phyloP scores from a whole-genome alignment of 1,140 invertebrate species.

The Venustaconcha ellipsiformis region DNA sequence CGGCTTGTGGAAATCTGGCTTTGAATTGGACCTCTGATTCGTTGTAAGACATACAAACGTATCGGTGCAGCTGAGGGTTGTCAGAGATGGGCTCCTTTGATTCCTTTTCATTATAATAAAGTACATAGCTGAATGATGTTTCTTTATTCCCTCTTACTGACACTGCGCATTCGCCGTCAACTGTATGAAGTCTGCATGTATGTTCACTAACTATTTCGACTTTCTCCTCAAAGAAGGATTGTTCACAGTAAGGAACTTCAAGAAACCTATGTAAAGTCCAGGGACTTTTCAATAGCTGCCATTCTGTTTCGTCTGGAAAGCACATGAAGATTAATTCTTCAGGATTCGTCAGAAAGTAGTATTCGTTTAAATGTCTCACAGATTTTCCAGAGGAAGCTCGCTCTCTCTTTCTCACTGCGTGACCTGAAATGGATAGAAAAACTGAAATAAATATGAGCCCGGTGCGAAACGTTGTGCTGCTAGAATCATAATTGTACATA shows the following conservation, averaged over 20 bases:
- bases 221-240: conserved; percentile 22
- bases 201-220: conserved; percentile 23
- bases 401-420: conserved; percentile 30
- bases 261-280: conserved; percentile 39
- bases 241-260: conserved; percentile 21
- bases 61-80: conserved; percentile 17
- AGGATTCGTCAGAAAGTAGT: conserved; percentile 56
- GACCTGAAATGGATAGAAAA: conserved; percentile 1
- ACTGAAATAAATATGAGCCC: too few species aligned
- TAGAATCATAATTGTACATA: too few species aligned
- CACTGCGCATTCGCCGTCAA: background rate
- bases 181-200: conserved; percentile 3
- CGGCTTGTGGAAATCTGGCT: conserved; percentile 19
- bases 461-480: too few species aligned
- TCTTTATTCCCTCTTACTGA: too few species aligned
- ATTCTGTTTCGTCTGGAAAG: conserved; percentile 38
- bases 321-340: conserved; percentile 46
- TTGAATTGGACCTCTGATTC: conserved; percentile 8
- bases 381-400: conserved; percentile 3
- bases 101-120: conserved; percentile 22
- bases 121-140: conserved; percentile 6
- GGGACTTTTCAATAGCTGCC: conserved; percentile 50
- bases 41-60: conserved; percentile 5
- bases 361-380: conserved; percentile 44
- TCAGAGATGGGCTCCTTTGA: conserved; percentile 12